phyloP scores from a whole-genome alignment of 2,888 invertebrate genomes.

The Carcina quercana region DNA sequence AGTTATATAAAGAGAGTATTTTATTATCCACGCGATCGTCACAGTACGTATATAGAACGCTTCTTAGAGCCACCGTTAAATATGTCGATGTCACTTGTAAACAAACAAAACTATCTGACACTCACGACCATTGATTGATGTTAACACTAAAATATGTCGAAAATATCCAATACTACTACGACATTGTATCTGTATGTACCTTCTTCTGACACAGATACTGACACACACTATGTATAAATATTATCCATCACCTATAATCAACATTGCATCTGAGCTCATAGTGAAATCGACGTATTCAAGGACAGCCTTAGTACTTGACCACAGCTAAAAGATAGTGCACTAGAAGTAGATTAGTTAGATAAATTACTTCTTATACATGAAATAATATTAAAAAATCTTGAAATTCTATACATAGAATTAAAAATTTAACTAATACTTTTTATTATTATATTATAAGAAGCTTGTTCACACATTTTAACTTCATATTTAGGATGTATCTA shows the following conservation, averaged over 20 bases:
- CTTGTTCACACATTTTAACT: constrained; percentile 74
- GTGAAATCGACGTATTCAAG: too few relatives aligned
- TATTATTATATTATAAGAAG: constrained; percentile 69
- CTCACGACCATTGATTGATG: too few relatives aligned
- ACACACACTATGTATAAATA: too few relatives aligned
- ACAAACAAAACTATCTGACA: too few relatives aligned
- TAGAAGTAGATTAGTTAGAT: constrained; percentile 66
- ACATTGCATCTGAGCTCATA: too few relatives aligned
- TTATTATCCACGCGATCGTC: constrained; percentile 60
- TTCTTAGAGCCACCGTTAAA: constrained; percentile 48
- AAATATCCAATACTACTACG: too few relatives aligned
- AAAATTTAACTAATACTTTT: constrained; percentile 72
- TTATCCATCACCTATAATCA: too few relatives aligned
- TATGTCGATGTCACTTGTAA: constrained; percentile 36
- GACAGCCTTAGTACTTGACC: constrained; percentile 64
- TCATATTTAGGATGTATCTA: constrained; percentile 63
- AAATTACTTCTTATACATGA: constrained; percentile 63
- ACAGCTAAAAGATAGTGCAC: constrained; percentile 70
- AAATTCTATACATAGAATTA: constrained; percentile 72
- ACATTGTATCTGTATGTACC: too few relatives aligned
- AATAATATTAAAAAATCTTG: constrained; percentile 57
- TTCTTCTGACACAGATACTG: too few relatives aligned
- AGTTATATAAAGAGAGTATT: constrained; percentile 56
- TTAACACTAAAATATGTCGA: too few relatives aligned
- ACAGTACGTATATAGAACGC: constrained; percentile 48